Evolutionary conservation across 2,888 invertebrate species (phyloP), one percentile per base, ranked within the genome.

Genomic region (Didymodactylos carnosus): DNA sequence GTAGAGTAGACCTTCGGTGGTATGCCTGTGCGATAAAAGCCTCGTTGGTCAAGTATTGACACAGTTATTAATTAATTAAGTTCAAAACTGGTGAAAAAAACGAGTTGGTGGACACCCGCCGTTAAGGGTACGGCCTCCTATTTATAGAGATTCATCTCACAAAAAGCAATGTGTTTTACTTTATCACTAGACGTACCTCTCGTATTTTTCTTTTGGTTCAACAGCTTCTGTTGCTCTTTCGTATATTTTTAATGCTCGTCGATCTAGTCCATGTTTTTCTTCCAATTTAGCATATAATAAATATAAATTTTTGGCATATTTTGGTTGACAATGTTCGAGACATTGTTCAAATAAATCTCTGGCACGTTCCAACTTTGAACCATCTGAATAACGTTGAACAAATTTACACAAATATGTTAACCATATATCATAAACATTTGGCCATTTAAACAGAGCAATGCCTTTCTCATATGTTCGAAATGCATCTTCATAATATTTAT

Each of bases 181-280:
- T 27, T 2, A 3, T 5, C 13, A 53, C 14, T 14, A 14, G 1
- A 51, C n/a, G 16, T 10, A 27, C 0, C 25, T 46, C 62, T 35
- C 70, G 14, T 77, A 46, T 62, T 92, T 92, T 85, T 98, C 91
- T 79, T 92, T 91, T 27, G 90, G 90, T 40, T 91, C 88, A 43
- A 99, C 97, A 23, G 91, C 91, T 79, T 88, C 88, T 4, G 94
- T 92, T 2, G 95, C 94, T 77, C 94, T 87, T 83, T 97, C 95
- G 84, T 98, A 99, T 0, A 98, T 94, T n/a, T 91, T 90, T 94
- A 98, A 95, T 10, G 97, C 97, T 84, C 97, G 95, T 77, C 95
- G 87, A 0, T 97, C 94, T 82, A 97, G 87, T 0, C 98, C 98
- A 84, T 95, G 91, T 78, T 98, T 93, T 84, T 99, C 98, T 85